These are phyloP conservation scores for Rhynchonycteris naso DNA, from an alignment of 2,797 vertebrate genomes.

Conservation along the genomic window DNA sequence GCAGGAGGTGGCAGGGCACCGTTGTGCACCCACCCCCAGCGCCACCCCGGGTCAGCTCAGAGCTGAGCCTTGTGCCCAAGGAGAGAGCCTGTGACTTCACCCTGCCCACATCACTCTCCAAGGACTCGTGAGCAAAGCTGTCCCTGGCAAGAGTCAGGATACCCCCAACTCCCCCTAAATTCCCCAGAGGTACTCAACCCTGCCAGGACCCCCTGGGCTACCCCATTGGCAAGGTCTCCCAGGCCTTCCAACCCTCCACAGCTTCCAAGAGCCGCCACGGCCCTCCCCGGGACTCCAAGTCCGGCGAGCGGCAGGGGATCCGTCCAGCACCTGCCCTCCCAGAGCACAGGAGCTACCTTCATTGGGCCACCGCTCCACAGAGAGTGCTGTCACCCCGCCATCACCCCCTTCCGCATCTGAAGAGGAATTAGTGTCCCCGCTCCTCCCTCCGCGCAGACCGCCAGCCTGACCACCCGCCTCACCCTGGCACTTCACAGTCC, in stretches of 20 bases:
- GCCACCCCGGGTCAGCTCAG: background rate
- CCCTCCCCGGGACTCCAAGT: background rate
- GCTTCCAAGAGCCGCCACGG: background rate
- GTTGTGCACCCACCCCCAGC: fast-evolving
- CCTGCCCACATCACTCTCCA: fast-evolving
- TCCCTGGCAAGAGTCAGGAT: background rate
- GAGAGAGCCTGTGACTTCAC: background rate
- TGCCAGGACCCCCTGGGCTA: background rate
- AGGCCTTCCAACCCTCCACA: background rate
- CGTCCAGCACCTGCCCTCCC: background rate
- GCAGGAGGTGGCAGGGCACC: too few species aligned
- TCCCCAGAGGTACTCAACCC: background rate
- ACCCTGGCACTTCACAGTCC: fast-evolving
- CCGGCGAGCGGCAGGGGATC: fast-evolving
- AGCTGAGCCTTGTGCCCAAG: background rate
- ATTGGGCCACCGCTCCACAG: background rate
- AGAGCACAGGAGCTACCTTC: background rate
- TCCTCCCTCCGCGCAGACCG: background rate
- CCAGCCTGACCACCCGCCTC: fast-evolving
- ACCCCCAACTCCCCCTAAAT: background rate
- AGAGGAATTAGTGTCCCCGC: conserved; percentile 51
- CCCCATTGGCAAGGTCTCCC: background rate
- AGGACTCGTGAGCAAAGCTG: fast-evolving
- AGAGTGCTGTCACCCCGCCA: conserved; percentile 52
- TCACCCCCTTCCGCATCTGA: conserved; percentile 61